Evolutionary conservation across 2,113 vertebrate genomes (phyloP).

Genomic region (Syrmaticus mikado): DNA sequence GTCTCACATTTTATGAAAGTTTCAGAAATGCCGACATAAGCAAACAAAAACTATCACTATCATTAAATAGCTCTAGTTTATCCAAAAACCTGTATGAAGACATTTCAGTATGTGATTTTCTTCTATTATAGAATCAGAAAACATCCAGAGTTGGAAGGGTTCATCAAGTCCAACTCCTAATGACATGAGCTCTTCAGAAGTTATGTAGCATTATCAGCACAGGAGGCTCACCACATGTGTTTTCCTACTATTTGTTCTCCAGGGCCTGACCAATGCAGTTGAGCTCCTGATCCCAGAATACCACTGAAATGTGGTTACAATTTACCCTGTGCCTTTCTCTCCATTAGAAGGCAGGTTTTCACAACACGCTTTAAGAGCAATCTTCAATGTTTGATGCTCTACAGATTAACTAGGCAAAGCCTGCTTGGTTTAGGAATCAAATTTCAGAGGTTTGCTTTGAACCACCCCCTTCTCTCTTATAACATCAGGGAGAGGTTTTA

Average conservation of each 20-base stretch:
- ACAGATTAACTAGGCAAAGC: neutral
- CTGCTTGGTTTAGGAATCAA: neutral
- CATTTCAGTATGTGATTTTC: neutral
- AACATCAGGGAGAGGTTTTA: neutral
- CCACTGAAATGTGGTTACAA: rapidly evolving
- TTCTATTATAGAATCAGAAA: neutral
- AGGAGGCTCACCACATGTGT: neutral
- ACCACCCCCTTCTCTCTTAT: neutral
- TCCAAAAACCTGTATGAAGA: neutral
- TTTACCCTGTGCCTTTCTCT: neutral
- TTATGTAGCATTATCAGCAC: rapidly evolving
- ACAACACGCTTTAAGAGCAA: neutral
- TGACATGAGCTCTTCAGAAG: rapidly evolving
- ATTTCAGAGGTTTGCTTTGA: neutral
- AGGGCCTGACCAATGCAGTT: neutral
- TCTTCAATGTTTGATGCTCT: neutral
- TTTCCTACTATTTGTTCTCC: neutral
- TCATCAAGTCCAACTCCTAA: neutral
- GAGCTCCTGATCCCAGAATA: neutral
- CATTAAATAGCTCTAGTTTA: neutral
- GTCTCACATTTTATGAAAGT: neutral
- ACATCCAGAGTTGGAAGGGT: neutral
- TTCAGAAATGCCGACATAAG: neutral
- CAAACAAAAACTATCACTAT: neutral
- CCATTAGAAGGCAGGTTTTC: neutral